These are phyloP conservation scores for Orchesellides sinensis DNA, from an alignment of 2,888 invertebrate genomes.

Conservation along the genomic window DNA sequence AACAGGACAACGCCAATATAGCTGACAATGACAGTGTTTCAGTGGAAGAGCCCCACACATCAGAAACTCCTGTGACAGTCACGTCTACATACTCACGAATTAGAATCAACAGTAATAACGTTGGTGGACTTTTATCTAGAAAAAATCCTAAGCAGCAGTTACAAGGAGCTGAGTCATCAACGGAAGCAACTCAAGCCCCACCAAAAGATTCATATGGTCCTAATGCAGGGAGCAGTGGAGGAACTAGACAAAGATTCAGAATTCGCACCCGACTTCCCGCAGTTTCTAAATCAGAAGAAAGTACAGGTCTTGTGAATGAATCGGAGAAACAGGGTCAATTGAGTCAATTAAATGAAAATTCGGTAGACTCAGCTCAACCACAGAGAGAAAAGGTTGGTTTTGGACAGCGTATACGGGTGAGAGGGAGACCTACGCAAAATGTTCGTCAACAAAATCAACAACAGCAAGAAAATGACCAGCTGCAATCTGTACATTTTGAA, in stretches of 20 bases:
- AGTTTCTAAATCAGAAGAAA: neutral
- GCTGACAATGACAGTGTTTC: neutral
- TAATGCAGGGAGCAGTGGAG: neutral
- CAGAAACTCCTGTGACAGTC: constrained; percentile 51
- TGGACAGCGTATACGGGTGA: constrained; percentile 13
- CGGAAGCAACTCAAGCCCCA: neutral
- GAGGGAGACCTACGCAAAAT: neutral
- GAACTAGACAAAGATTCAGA: constrained; percentile 16
- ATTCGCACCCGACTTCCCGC: constrained; percentile 20
- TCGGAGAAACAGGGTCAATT: constrained; percentile 44
- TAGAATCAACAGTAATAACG: constrained; percentile 30
- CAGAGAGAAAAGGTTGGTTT: constrained; percentile 18
- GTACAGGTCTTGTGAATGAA: neutral
- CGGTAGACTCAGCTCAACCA: neutral
- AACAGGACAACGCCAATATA: neutral
- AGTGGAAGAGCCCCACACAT: constrained; percentile 18
- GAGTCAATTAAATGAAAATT: constrained; percentile 28
- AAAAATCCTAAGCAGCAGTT: neutral
- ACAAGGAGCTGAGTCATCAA: neutral
- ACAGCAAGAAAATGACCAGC: neutral
- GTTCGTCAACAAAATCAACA: constrained; percentile 13
- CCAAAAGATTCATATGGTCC: neutral
- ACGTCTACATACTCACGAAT: constrained; percentile 55
- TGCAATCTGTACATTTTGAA: neutral
- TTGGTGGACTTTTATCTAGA: constrained; percentile 23